phyloP scores from a whole-genome alignment of 2,113 vertebrate species.

The Oxyura jamaicensis region DNA sequence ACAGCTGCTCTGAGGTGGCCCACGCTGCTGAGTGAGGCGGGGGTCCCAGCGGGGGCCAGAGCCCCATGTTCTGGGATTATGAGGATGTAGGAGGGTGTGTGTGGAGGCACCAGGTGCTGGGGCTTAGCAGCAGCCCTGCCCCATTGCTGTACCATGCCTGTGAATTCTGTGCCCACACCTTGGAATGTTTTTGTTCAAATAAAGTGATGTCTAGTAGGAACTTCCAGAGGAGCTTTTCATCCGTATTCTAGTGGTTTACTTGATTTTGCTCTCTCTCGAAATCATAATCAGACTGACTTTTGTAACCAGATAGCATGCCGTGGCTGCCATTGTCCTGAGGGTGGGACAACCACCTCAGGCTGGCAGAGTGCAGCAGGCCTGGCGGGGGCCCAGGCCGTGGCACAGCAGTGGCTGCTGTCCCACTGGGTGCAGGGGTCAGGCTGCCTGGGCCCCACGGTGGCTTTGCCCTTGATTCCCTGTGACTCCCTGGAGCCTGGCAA shows the following conservation, averaged over 20 bases:
- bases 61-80: background rate
- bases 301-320: background rate
- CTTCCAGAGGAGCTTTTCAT: constrained; percentile 22
- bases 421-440: fast-evolving
- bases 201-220: constrained; percentile 5
- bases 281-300: constrained; percentile 52
- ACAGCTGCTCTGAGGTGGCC: background rate
- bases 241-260: background rate
- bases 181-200: background rate
- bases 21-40: background rate
- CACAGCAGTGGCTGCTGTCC: too few species aligned
- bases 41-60: background rate
- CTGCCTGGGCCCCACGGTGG: fast-evolving
- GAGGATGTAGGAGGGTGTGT: background rate
- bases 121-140: background rate
- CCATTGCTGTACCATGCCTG: background rate
- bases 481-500: background rate
- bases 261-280: constrained; percentile 42
- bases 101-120: background rate
- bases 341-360: background rate
- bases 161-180: background rate
- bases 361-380: background rate
- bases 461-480: fast-evolving
- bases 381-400: background rate
- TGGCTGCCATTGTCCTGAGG: background rate